Evolutionary conservation across 53 echinoderm and acorn worm genomes (phyloP).

Genomic region (Antedon mediterranea): DNA sequence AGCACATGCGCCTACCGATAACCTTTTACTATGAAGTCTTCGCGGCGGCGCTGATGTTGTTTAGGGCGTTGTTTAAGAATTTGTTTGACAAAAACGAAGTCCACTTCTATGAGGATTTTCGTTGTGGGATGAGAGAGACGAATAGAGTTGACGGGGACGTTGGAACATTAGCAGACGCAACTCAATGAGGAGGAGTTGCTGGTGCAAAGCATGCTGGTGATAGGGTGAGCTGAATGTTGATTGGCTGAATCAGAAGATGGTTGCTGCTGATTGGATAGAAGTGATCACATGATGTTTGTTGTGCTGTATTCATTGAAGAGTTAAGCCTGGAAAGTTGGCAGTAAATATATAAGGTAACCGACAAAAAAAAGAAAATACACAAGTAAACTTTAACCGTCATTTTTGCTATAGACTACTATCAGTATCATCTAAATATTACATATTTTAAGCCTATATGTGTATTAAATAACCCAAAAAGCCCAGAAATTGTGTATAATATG

Average conservation of each 20-base stretch:
- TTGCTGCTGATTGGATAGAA: slow-evolving; percentile 31
- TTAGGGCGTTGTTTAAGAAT: not conserved
- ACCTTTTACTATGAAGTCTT: not conserved
- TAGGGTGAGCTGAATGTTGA: slow-evolving; percentile 9
- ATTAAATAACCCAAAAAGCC: no score
- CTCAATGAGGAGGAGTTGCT: not conserved
- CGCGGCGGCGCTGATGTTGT: not conserved
- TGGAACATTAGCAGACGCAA: not conserved
- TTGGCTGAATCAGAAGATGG: slow-evolving; percentile 12
- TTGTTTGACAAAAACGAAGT: not conserved
- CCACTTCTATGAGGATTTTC: not conserved
- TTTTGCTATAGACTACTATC: no score
- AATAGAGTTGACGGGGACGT: not conserved
- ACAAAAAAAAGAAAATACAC: not conserved
- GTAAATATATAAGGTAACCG: not conserved
- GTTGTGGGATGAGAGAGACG: not conserved
- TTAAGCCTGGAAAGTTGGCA: not conserved
- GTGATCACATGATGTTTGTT: slow-evolving; percentile 32
- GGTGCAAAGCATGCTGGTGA: not conserved
- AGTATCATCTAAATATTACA: no score
- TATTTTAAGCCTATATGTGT: no score
- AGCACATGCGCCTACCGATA: slow-evolving; percentile 1
- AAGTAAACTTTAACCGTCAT: not conserved
- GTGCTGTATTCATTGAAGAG: slow-evolving; percentile 28
- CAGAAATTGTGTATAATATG: no score